Evolutionary conservation across 2,888 invertebrate genomes (phyloP), one percentile per base, ranked within the genome.

Genomic region (Ephialtes manifestator): DNA sequence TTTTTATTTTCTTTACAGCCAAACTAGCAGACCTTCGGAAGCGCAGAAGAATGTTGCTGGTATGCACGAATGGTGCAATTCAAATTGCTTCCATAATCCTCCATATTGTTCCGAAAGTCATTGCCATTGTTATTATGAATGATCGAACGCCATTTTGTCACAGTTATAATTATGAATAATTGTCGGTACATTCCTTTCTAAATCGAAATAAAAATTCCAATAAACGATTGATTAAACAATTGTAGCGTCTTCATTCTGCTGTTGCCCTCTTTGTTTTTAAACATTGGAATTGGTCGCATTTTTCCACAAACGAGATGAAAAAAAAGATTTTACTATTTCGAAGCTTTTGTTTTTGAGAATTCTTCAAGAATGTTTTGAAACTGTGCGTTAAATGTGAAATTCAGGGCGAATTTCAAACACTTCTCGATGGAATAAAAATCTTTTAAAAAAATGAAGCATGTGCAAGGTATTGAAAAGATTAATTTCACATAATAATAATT

Each of bases 31-130:
- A 15, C 46, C 68, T 68, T 48, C 68, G 28, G 24, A 46, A 5
- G 46, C 20, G 20, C 28, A 68, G 15, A 46, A 28, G 3, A 28
- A 48, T 0, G 24, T 46, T 28, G 24, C 46, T 4, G 68, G 68
- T 7, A 68, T 68, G 68, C 1, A 8, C 7, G 68, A 48, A 68
- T 68, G 68, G 68, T 68, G 68, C 24, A 20, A 1, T 1, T 28
- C 20, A 15, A 43, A 48, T n/a, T 68, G 68, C n/a, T 28, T 68
- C 48, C 1, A 48, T 15, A 24, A 20, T 2, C 68, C 68, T 4
- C 28, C 68, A n/a, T 68, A 28, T 15, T 68, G 68, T n/a, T 48
- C 68, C 7, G 1, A 13, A 13, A 24, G 24, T 3, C 68, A 68
- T 8, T 68, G 68, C 46, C 46, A 24, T 0, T 68, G 68, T 55